phyloP scores from a whole-genome alignment of 2,888 invertebrate genomes.

The Amphipyra berbera region DNA sequence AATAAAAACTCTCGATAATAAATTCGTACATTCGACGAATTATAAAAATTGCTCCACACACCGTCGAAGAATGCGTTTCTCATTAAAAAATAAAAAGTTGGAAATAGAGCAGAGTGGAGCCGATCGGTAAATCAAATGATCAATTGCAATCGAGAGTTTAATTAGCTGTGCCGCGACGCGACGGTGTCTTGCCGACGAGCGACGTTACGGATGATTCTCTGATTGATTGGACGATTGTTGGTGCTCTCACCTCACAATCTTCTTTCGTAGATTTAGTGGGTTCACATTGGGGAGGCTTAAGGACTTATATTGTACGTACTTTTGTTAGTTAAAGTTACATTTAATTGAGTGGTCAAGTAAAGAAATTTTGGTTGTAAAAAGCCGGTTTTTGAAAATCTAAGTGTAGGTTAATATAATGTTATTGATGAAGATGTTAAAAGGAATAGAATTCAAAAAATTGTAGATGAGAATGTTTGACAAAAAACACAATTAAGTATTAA shows the following conservation, averaged over 20 bases:
- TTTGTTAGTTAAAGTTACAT: constrained; percentile 19
- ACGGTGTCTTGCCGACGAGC: constrained; percentile 57
- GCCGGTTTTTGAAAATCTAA: neutral
- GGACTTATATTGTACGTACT: constrained; percentile 26
- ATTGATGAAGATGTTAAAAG: neutral
- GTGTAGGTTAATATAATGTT: neutral
- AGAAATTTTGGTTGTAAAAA: constrained; percentile 11
- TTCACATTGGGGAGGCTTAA: constrained; percentile 26
- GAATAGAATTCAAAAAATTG: no score
- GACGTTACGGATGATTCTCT: constrained; percentile 57
- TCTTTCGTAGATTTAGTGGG: constrained; percentile 35
- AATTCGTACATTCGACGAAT: constrained; percentile 21
- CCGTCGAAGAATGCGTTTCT: constrained; percentile 57
- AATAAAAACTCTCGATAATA: constrained; percentile 31
- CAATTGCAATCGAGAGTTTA: constrained; percentile 65
- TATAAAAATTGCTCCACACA: constrained; percentile 37
- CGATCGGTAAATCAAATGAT: constrained; percentile 67
- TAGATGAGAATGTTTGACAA: no score
- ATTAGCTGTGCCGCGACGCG: constrained; percentile 58
- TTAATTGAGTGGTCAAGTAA: constrained; percentile 36
- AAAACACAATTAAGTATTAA: no score
- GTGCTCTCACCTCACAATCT: constrained; percentile 64
- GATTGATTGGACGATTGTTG: constrained; percentile 66
- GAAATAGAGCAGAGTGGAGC: constrained; percentile 55
- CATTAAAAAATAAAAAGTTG: constrained; percentile 69